Conservation (phyloP, 2,888 invertebrate species). For the Notocelia uddmanniana region DNA sequence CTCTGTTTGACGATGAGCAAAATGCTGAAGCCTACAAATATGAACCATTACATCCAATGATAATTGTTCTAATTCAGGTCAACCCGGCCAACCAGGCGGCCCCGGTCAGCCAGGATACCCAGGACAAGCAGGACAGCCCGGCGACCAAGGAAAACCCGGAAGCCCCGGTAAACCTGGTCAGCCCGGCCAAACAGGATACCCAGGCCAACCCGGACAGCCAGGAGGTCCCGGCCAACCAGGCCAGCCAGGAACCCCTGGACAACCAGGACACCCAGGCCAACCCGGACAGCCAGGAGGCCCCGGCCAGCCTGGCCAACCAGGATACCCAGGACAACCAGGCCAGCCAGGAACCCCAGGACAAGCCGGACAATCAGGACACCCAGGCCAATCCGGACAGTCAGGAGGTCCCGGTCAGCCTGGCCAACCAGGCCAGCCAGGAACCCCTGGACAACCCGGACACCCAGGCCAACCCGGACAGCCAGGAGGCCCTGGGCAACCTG, state of each 20-base stretch:
- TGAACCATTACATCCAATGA: too few species aligned
- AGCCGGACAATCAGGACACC: constrained; percentile 18
- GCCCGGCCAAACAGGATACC: constrained; percentile 24
- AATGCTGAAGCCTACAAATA: too few species aligned
- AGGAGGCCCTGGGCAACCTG: constrained; percentile 24
- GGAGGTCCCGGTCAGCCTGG: constrained; percentile 29
- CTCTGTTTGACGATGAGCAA: too few species aligned
- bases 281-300: constrained; percentile 49
- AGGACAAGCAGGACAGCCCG: constrained; percentile 25
- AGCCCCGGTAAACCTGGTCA: constrained; percentile 29
- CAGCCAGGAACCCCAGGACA: constrained; percentile 16
- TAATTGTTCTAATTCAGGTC: constrained; percentile 27
- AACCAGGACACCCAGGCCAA: constrained; percentile 58
- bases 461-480: constrained; percentile 21
- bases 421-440: constrained; percentile 29
- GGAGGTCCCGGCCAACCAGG: constrained; percentile 46
- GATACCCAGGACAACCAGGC: constrained; percentile 20
- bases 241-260: constrained; percentile 45
- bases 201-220: constrained; percentile 38
- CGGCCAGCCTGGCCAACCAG: constrained; percentile 29
- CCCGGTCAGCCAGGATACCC: constrained; percentile 52
- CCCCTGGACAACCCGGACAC: constrained; percentile 23
- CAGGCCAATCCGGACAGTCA: constrained; percentile 20
- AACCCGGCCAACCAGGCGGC: constrained; percentile 50
- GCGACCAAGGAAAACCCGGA: constrained; percentile 33